Conservation (phyloP, 2,888 invertebrate genomes). For the Apodemia duryi region DNA sequence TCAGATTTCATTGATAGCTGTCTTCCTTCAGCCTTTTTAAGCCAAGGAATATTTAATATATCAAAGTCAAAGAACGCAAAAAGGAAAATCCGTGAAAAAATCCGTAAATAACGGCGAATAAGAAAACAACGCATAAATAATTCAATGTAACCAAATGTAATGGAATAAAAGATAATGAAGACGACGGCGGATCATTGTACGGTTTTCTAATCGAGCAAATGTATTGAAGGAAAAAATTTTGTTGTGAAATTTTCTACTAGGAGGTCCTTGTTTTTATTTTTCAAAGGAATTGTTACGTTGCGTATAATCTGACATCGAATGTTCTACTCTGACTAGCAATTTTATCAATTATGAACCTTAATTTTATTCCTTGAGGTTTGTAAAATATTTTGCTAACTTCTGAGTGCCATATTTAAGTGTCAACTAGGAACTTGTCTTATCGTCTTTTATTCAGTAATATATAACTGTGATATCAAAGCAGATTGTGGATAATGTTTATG, state of each 20-base stretch:
- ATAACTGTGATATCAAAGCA: no score
- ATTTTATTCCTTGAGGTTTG: no score
- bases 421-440: no score
- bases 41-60: conserved; percentile 10
- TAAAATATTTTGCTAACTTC: no score
- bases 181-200: conserved; percentile 1
- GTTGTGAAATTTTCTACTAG: background rate
- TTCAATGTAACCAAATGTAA: conserved; percentile 13
- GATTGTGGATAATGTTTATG: no score
- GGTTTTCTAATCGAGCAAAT: conserved; percentile 5
- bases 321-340: no score
- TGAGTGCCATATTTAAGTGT: no score
- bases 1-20: background rate
- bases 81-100: conserved; percentile 4
- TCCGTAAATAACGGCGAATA: background rate
- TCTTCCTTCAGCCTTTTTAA: background rate
- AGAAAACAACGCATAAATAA: conserved; percentile 7
- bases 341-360: no score
- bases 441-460: no score
- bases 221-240: background rate
- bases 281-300: no score
- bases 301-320: no score
- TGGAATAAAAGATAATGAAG: conserved; percentile 7
- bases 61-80: background rate
- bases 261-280: no score